Percentiles rank a stretch among this genome's conserved stretches.
phyloP scores from a whole-genome alignment of 2,888 invertebrate species.

The Habrosyne pyritoides region DNA sequence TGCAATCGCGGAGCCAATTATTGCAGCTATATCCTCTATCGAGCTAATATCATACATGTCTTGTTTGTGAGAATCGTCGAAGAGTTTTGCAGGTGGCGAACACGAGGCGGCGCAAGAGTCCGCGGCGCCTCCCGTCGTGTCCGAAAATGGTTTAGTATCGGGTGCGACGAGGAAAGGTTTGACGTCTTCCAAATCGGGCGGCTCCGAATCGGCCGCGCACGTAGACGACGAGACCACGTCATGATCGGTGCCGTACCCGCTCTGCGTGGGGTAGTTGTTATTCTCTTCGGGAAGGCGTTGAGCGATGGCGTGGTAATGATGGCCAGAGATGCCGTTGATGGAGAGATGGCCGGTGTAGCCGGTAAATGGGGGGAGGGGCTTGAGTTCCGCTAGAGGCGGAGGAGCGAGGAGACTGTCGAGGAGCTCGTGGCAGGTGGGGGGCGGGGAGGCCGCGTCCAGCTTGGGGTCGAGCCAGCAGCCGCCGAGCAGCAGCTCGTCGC shows the following conservation, averaged over 20 bases:
- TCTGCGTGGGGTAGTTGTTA: constrained; percentile 86
- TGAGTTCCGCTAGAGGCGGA: constrained; percentile 90
- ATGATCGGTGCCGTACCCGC: constrained; percentile 85
- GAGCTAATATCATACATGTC: constrained; percentile 89
- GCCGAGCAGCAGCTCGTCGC: constrained; percentile 88
- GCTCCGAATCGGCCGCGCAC: constrained; percentile 86
- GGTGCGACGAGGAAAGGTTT: constrained; percentile 84
- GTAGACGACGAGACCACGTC: constrained; percentile 90
- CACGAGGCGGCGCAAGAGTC: constrained; percentile 83
- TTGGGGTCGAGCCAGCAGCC: constrained; percentile 88
- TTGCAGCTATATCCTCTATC: constrained; percentile 92
- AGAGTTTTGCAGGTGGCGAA: constrained; percentile 77
- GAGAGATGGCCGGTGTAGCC: constrained; percentile 93
- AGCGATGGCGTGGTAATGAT: constrained; percentile 94
- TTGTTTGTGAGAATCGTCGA: constrained; percentile 79
- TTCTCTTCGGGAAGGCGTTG: constrained; percentile 89
- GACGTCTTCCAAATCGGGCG: constrained; percentile 84
- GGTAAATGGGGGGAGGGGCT: constrained; percentile 92
- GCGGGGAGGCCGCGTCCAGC: constrained; percentile 73
- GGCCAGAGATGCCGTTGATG: constrained; percentile 94
- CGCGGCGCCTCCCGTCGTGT: constrained; percentile 82
- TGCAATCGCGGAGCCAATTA: constrained; percentile 94
- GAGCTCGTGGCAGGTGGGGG: constrained; percentile 84
- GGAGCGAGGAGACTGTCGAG: constrained; percentile 87
- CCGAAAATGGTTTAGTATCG: constrained; percentile 76